A percentile compares a stretch with the other conserved stretches of the same genome.
Evolutionary conservation across 2,797 vertebrate species (phyloP).

Genomic region (Halcyon badia): DNA sequence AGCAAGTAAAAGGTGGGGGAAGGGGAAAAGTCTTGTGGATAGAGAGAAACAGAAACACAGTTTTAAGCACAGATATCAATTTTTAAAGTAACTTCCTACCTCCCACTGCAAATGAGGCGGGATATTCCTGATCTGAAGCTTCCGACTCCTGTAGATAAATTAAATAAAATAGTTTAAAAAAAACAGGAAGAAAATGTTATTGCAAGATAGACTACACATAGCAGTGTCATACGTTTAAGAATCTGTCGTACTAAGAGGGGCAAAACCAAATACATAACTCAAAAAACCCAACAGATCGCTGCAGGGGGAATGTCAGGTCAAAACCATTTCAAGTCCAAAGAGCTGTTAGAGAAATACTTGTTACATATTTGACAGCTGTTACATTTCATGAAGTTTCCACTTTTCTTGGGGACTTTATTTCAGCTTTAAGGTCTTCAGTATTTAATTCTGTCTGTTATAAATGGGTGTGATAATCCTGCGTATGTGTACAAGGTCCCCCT

Average conservation of each 20-base stretch:
- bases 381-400: constrained; percentile 12
- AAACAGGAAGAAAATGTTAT: not conserved
- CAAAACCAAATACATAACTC: constrained; percentile 14
- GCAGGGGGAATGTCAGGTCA: constrained; percentile 16
- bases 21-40: constrained; percentile 32
- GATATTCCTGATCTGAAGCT: constrained; percentile 96
- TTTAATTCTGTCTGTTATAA: not conserved
- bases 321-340: constrained; percentile 40
- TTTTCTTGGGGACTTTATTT: constrained; percentile 33
- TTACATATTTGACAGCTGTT: constrained; percentile 48
- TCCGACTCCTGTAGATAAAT: constrained; percentile 89
- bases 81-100: constrained; percentile 83
- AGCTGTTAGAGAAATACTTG: constrained; percentile 43
- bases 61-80: constrained; percentile 11
- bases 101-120: constrained; percentile 97
- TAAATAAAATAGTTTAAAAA: constrained; percentile 36
- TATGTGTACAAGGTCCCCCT: not conserved
- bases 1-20: constrained; percentile 40
- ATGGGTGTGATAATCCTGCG: not conserved
- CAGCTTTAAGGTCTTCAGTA: constrained; percentile 13
- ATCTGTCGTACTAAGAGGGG: constrained; percentile 12
- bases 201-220: constrained; percentile 26
- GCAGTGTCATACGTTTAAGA: not conserved
- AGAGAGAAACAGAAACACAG: constrained; percentile 37
- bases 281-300: not conserved